Evolutionary conservation across 2,888 invertebrate species (phyloP).

Genomic region (Eulithis testata): DNA sequence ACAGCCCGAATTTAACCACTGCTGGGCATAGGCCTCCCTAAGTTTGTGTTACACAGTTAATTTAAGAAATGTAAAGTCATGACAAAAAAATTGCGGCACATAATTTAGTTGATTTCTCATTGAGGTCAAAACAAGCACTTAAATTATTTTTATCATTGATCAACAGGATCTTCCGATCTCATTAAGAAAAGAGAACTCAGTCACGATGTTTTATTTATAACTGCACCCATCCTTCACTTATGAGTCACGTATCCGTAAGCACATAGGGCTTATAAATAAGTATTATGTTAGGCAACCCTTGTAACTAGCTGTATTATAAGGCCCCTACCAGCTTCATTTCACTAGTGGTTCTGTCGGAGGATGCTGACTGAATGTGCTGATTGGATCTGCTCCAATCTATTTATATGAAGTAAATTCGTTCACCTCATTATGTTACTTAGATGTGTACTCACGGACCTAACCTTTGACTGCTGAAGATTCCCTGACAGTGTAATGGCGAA

Average conservation of each 20-base stretch:
- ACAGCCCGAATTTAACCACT: no score
- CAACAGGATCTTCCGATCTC: no score
- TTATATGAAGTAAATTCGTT: constrained; percentile 80
- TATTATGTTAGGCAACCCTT: neutral
- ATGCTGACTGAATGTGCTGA: constrained; percentile 69
- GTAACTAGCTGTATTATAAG: neutral
- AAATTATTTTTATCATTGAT: no score
- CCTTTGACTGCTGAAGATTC: constrained; percentile 73
- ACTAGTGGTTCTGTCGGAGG: constrained; percentile 64
- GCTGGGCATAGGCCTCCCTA: no score
- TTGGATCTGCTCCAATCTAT: constrained; percentile 64
- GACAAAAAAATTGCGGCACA: no score
- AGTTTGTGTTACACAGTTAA: no score
- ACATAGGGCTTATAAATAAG: neutral
- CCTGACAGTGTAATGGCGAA: constrained; percentile 33
- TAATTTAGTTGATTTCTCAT: no score
- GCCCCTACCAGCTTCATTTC: constrained; percentile 77
- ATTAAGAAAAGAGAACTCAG: no score
- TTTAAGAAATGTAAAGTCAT: no score
- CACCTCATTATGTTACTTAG: constrained; percentile 67
- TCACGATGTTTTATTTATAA: constrained; percentile 1
- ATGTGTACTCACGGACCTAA: constrained; percentile 72
- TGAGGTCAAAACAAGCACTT: no score
- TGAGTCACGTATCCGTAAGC: neutral
- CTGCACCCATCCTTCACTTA: neutral